phyloP scores from a whole-genome alignment of 2,797 vertebrate species.

The Hydrocynus forskahlii region DNA sequence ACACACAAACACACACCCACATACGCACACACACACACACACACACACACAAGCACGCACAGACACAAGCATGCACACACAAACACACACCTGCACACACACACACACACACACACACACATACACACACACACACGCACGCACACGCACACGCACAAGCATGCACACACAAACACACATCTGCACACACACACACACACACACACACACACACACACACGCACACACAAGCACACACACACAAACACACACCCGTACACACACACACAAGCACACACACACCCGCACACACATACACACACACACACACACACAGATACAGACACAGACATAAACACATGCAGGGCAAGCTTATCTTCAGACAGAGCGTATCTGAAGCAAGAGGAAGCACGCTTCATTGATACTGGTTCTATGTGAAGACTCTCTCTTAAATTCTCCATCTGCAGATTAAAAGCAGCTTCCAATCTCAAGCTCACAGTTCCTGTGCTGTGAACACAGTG shows the following conservation, averaged over 20 bases:
- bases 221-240: not conserved
- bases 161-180: too few species aligned
- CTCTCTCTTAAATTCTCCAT: slow-evolving; percentile 46
- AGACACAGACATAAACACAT: not conserved
- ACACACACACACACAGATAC: not conserved
- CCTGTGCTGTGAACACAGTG: slow-evolving; percentile 18
- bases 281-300: not conserved
- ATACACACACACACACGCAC: too few species aligned
- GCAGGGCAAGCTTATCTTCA: slow-evolving; percentile 18
- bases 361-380: slow-evolving; percentile 37
- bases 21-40: too few species aligned
- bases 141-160: too few species aligned
- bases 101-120: not conserved
- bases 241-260: not conserved
- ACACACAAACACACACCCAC: not conserved
- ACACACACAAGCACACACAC: not conserved
- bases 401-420: slow-evolving; percentile 36
- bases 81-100: slow-evolving; percentile 23
- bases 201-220: not conserved
- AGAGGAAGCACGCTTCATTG: slow-evolving; percentile 33
- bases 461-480: slow-evolving; percentile 20
- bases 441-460: slow-evolving; percentile 45
- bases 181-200: not conserved
- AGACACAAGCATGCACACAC: not conserved
- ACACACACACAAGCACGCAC: too few species aligned